Conservation (phyloP, 2,888 invertebrate species). For the Lottia gigantea region DNA sequence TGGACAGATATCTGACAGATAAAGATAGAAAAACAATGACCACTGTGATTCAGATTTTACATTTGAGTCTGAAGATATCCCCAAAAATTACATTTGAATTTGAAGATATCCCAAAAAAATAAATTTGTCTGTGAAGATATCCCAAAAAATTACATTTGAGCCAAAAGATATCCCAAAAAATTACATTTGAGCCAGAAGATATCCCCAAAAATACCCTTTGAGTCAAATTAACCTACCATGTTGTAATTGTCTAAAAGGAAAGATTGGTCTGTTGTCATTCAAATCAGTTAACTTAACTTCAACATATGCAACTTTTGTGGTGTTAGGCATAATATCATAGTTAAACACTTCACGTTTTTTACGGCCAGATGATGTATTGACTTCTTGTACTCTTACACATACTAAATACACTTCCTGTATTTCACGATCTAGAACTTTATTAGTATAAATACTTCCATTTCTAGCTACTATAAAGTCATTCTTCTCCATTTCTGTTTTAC, state of each 20-base stretch:
- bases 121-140: neutral
- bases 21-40: no score
- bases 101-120: neutral
- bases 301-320: constrained; percentile 38
- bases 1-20: no score
- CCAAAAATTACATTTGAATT: neutral
- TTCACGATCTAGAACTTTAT: constrained; percentile 78
- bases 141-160: no score
- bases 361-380: constrained; percentile 72
- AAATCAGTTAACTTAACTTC: constrained; percentile 40
- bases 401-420: constrained; percentile 77
- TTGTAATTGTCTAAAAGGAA: constrained; percentile 20
- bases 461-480: constrained; percentile 17
- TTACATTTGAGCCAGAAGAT: neutral
- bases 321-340: constrained; percentile 11
- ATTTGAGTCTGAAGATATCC: neutral
- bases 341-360: constrained; percentile 30
- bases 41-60: neutral
- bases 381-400: constrained; percentile 80
- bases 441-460: constrained; percentile 38
- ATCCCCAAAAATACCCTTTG: neutral
- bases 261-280: constrained; percentile 53
- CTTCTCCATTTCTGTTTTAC: constrained; percentile 4
- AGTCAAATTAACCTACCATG: constrained; percentile 24
- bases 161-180: no score